These are phyloP conservation scores for Tamandua tetradactyla DNA, from an alignment of 2,797 vertebrate genomes.

Conservation along the genomic window DNA sequence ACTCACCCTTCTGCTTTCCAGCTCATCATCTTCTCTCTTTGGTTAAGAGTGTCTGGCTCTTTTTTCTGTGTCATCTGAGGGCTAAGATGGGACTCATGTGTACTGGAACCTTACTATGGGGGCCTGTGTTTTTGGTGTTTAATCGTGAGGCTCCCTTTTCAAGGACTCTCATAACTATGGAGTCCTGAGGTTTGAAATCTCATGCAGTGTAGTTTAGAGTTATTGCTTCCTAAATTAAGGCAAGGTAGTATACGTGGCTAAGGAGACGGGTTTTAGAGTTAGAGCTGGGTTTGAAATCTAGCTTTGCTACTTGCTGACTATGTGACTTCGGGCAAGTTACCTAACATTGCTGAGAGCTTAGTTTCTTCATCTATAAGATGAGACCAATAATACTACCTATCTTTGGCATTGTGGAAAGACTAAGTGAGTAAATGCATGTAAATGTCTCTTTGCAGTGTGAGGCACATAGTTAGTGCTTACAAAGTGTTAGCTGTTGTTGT, in stretches of 20 bases:
- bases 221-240: slow-evolving; percentile 5
- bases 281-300: slow-evolving; percentile 31
- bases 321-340: not conserved
- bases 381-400: not conserved
- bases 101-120: not conserved
- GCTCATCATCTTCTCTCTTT: not conserved
- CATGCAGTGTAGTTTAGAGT: not conserved
- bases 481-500: not conserved
- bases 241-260: not conserved
- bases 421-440: not conserved
- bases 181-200: slow-evolving; percentile 39
- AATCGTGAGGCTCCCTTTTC: slow-evolving; percentile 23
- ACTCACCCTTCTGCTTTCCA: not conserved
- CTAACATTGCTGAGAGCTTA: slow-evolving; percentile 17
- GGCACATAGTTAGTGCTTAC: not conserved
- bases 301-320: slow-evolving; percentile 9
- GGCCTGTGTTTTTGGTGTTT: not conserved
- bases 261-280: slow-evolving; percentile 16
- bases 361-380: slow-evolving; percentile 30
- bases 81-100: not conserved
- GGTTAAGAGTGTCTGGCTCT: not conserved
- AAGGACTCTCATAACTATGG: not conserved
- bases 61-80: not conserved
- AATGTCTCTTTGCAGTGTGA: not conserved
- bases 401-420: not conserved